Evolutionary conservation across 1,140 invertebrate species (phyloP), one percentile per base, ranked within the genome.

Genomic region (Neoseiulus cucumeris): DNA sequence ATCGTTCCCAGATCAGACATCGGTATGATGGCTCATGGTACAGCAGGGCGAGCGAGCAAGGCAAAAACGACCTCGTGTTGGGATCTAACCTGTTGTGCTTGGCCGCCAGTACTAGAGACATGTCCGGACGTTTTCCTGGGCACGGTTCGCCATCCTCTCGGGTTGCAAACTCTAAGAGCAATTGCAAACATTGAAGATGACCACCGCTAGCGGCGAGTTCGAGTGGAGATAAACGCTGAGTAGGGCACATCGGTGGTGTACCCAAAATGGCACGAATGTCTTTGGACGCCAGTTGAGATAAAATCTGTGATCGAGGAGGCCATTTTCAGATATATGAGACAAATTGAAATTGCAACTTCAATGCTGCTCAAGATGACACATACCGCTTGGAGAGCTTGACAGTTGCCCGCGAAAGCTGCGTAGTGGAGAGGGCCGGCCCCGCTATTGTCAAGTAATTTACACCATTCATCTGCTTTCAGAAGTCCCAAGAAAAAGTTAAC

Each of bases 401-500:
- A 25, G 51, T 59, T 59, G 25, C 51, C 51, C 14, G 51, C 51
- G 22, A 29, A 33, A 2, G 51, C 51, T 33, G 51, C 51, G 22
- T 59, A 59, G 33, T 59, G 51, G 33, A 59, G 51, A 17, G 51
- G 51, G 1, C 51, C 51, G 17, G 51, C 51, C 14, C 51, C 51
- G 25, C 25, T 29, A 33, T 29, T 25, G 51, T 59, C 51, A 6
- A 59, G 51, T 14, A 59, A 33, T 59, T 59, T 59, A 59, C 51
- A 59, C 51, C 51, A 59, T 59, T 59, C 51, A 33, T 59, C 51
- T 14, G 51, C 51, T 25, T 59, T 59, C 14, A 59, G 51, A 25
- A 59, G 51, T 59, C 51, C 51, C 14, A 59, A 33, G 22, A 59
- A 59, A 25, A 59, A 59, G 51, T 59, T 59, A 17, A 59, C 51